phyloP scores from a whole-genome alignment of 2,888 invertebrate species.

The Stenotaenia linearis region DNA sequence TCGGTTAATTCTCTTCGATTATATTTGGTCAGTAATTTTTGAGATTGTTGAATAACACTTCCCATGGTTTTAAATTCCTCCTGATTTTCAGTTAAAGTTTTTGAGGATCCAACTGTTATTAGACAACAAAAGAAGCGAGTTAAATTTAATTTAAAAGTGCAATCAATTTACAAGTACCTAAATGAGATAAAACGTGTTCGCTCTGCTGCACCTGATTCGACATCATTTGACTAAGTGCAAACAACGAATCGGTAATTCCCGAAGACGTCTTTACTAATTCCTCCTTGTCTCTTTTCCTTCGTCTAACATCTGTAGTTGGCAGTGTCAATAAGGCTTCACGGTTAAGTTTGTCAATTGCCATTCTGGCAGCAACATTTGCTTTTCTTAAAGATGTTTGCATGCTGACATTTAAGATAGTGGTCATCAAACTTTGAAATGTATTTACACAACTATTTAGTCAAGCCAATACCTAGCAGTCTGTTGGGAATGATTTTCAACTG shows the following conservation, averaged over 20 bases:
- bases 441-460: background rate
- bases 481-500: conserved; percentile 27
- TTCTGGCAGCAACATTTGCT: conserved; percentile 36
- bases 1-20: conserved; percentile 91
- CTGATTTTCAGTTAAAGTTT: conserved; percentile 59
- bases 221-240: conserved; percentile 76
- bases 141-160: background rate
- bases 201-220: conserved; percentile 82
- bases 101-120: conserved; percentile 46
- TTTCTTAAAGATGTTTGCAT: conserved; percentile 34
- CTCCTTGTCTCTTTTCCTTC: conserved; percentile 44
- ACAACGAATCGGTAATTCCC: conserved; percentile 75
- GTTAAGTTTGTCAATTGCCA: conserved; percentile 33
- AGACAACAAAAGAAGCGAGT: background rate
- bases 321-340: conserved; percentile 29
- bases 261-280: conserved; percentile 58
- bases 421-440: background rate
- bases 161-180: conserved; percentile 52
- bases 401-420: conserved; percentile 21
- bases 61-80: conserved; percentile 80
- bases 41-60: conserved; percentile 79
- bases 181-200: conserved; percentile 72
- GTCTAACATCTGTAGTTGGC: background rate
- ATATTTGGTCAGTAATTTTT: conserved; percentile 87
- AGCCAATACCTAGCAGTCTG: conserved; percentile 32